Conservation (phyloP, 2,113 vertebrate genomes). For the Nyctibius bracteatus region DNA sequence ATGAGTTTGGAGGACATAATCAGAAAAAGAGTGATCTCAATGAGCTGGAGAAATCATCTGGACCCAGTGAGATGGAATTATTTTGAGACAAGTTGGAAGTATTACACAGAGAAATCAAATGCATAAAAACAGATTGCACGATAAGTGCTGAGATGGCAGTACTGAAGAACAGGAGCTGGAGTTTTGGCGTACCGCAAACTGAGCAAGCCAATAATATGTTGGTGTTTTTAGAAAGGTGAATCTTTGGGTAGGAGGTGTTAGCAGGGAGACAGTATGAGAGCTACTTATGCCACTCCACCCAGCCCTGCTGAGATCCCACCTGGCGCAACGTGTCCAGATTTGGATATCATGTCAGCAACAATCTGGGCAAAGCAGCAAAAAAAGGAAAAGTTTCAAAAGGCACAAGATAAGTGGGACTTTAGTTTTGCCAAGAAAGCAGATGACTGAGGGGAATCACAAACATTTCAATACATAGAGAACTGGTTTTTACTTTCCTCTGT, state of each 20-base stretch:
- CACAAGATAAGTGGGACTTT: neutral
- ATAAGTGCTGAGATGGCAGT: conserved; percentile 39
- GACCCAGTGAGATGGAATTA: neutral
- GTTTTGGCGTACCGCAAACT: neutral
- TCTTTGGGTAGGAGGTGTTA: conserved; percentile 48
- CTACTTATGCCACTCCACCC: conserved; percentile 3
- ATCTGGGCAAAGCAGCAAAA: conserved; percentile 32
- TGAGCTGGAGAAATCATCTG: conserved; percentile 1
- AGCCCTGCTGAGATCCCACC: conserved; percentile 30
- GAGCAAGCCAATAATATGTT: conserved; percentile 43
- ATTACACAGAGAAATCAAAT: neutral
- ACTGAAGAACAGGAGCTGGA: neutral
- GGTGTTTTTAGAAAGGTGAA: conserved; percentile 49
- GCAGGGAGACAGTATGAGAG: conserved; percentile 15
- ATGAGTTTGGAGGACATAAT: conserved; percentile 11
- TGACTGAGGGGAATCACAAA: neutral
- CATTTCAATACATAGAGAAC: neutral
- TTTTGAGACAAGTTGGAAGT: conserved; percentile 2
- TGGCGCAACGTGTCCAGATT: conserved; percentile 29
- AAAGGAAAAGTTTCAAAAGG: conserved; percentile 6
- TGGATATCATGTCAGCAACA: conserved; percentile 17
- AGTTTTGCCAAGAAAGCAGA: conserved; percentile 19
- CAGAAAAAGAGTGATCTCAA: neutral
- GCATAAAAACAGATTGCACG: conserved; percentile 9
- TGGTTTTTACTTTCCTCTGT: neutral